phyloP scores from a whole-genome alignment of 2,888 invertebrate species.

The Scrobipalpa atriplicella region DNA sequence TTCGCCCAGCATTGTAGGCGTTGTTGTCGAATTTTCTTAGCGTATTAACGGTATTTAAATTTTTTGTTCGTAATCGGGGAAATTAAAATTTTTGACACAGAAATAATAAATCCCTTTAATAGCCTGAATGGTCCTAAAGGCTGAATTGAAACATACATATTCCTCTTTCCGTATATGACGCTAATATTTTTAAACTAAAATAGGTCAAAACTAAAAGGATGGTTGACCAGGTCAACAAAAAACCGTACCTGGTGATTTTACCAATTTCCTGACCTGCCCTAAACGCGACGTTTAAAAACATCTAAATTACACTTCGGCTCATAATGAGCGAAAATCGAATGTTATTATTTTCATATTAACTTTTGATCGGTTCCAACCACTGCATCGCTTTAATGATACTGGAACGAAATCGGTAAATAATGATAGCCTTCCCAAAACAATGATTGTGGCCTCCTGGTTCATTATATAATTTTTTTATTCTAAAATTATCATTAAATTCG shows the following conservation, averaged over 20 bases:
- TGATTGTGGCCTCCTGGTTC: constrained; percentile 48
- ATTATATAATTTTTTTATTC: constrained; percentile 40
- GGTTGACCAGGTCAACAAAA: neutral
- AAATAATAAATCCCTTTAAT: too few relatives aligned
- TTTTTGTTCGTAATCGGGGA: neutral
- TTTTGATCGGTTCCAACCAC: constrained; percentile 68
- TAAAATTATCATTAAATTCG: constrained; percentile 18
- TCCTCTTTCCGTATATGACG: too few relatives aligned
- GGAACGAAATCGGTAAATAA: constrained; percentile 67
- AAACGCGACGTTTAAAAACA: constrained; percentile 48
- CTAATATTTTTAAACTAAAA: too few relatives aligned
- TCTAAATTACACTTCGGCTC: constrained; percentile 58
- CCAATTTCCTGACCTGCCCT: constrained; percentile 38
- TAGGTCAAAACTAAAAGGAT: too few relatives aligned
- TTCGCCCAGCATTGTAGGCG: too few relatives aligned
- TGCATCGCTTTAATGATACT: constrained; percentile 60
- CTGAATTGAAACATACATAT: too few relatives aligned
- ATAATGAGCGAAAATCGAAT: constrained; percentile 68
- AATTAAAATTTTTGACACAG: neutral
- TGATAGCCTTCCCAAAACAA: constrained; percentile 56
- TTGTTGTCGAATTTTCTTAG: constrained; percentile 30
- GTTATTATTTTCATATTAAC: constrained; percentile 79
- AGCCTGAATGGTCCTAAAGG: too few relatives aligned
- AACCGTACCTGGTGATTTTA: neutral
- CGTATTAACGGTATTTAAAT: constrained; percentile 4